A percentile compares a stretch with the other conserved stretches of the same genome.
These are phyloP conservation scores for Galemys pyrenaicus DNA, from an alignment of 2,113 vertebrate genomes.

Conservation along the genomic window DNA sequence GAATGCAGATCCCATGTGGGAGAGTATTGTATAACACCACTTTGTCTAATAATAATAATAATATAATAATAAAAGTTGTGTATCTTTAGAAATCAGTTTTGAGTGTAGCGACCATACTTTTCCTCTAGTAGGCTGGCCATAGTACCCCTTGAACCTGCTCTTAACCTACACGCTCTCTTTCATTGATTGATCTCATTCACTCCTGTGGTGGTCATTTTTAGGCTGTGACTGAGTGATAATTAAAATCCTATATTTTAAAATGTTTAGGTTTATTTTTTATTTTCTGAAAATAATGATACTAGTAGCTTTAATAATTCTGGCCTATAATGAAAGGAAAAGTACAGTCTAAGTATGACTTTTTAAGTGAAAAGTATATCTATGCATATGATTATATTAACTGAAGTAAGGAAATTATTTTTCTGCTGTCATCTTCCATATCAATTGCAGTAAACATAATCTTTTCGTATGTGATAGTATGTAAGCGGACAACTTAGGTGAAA, in stretches of 20 bases:
- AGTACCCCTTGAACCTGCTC: neutral
- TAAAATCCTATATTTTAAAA: neutral
- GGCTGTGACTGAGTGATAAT: too few species aligned
- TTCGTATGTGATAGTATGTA: neutral
- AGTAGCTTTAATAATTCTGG: neutral
- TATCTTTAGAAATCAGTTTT: neutral
- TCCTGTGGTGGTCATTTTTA: too few species aligned
- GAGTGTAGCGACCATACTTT: neutral
- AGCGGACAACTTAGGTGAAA: neutral
- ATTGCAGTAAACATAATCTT: too few species aligned
- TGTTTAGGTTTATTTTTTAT: neutral
- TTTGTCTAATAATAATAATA: neutral
- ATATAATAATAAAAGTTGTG: neutral
- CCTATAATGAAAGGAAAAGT: neutral
- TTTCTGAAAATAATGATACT: neutral
- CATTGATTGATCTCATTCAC: neutral
- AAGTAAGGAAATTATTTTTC: conserved; percentile 28
- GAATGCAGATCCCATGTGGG: neutral
- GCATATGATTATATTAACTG: neutral
- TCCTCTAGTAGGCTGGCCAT: neutral
- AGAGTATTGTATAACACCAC: neutral
- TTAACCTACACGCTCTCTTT: neutral
- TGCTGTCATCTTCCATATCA: neutral
- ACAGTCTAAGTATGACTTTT: neutral
- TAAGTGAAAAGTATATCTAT: neutral